These are phyloP conservation scores for Daktulosphaira vitifoliae DNA, from an alignment of 1,140 invertebrate genomes.

Conservation along the genomic window DNA sequence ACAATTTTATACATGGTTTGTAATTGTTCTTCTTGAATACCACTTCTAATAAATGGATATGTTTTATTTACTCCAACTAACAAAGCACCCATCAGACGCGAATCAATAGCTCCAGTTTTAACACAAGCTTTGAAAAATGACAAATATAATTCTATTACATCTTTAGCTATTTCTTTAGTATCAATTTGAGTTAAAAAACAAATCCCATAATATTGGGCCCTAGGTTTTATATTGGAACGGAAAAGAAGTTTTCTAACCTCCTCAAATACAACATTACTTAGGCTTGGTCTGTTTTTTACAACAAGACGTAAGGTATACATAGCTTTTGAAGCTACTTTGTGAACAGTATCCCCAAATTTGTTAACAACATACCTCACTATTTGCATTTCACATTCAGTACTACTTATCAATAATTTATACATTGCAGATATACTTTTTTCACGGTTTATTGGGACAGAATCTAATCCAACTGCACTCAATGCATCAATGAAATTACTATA, in stretches of 20 bases:
- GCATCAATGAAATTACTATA: constrained; percentile 64
- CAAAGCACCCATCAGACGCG: constrained; percentile 83
- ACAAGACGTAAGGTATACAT: constrained; percentile 78
- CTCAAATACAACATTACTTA: constrained; percentile 76
- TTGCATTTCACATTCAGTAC: constrained; percentile 83
- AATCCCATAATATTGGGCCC: constrained; percentile 87
- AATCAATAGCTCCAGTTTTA: constrained; percentile 83
- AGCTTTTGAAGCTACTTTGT: constrained; percentile 77
- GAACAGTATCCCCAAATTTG: constrained; percentile 87
- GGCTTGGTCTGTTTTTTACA: constrained; percentile 78
- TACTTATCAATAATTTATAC: constrained; percentile 66
- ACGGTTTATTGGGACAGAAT: constrained; percentile 68
- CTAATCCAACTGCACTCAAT: constrained; percentile 54
- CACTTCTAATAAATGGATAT: constrained; percentile 64
- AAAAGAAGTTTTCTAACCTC: constrained; percentile 88
- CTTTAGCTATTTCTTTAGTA: constrained; percentile 58
- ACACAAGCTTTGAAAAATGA: constrained; percentile 88
- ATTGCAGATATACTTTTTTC: constrained; percentile 70
- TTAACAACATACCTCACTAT: constrained; percentile 77
- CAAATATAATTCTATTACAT: constrained; percentile 86
- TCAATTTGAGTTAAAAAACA: constrained; percentile 82
- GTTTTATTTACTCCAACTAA: constrained; percentile 80
- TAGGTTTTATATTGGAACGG: constrained; percentile 46
- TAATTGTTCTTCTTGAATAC: constrained; percentile 52
- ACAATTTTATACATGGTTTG: constrained; percentile 84